Evolutionary conservation across 1,140 invertebrate species (phyloP), one percentile per base, ranked within the genome.

Genomic region (Scaptodrosophila lebanonensis): DNA sequence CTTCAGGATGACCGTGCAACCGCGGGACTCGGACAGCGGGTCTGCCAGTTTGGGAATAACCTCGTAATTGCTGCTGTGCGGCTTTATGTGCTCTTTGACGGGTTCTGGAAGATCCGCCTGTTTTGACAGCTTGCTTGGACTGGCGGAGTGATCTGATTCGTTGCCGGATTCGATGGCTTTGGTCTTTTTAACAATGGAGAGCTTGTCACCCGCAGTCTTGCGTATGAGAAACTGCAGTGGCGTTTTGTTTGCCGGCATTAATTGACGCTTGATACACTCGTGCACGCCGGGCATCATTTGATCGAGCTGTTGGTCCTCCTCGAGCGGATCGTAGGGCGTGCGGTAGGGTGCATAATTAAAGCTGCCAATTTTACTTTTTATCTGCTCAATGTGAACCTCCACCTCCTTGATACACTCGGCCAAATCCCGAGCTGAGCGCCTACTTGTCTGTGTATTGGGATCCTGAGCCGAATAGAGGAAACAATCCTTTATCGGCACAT

Each of bases 401-500:
- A 95, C 89, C 88, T 96, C 94, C 86, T 61, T 56, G n/a, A 85
- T 69, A 25, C 84, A 86, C 11, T 84, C 84, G 1, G 68, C 79
- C 3, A 91, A 70, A 3, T 89, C 87, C 1, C 93, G 92, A 16
- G 88, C 88, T 2, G 84, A 83, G 1, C 84, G 50, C 2, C 82
- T 63, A 12, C 83, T 83, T 7, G 71, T 87, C 35, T 85, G 82
- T 9, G 71, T 69, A 50, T 91, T 91, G 0, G 91, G 91, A 75
- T 92, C 90, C 66, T 91, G 90, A 52, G 92, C 90, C 3, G 93
- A 93, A 63, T 93, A 97, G 12, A 97, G 87, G 84, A 91, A 97
- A 61, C 95, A 95, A 85, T 97, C 93, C 61, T 92, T 93, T 0
- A 92, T 89, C 0, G 94, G 91, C 7, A 98, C 93, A 94, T 95